Base-by-base conservation (phyloP, 2,113 vertebrate genomes). In the Pycnonotus jocosus region DNA sequence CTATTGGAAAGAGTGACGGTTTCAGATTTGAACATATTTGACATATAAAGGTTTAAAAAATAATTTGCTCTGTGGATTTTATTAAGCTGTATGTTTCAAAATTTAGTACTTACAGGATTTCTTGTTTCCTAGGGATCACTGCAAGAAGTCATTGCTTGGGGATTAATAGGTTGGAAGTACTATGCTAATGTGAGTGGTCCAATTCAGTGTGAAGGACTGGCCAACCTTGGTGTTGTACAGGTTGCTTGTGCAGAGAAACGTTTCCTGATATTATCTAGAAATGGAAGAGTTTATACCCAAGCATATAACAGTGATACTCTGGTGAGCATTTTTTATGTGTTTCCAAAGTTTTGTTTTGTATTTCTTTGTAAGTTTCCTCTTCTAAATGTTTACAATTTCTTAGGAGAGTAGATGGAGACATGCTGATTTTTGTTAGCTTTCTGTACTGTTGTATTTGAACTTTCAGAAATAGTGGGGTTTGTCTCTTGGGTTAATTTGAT, bases 91-190 rank as follows among this genome's bases (percentile, higher is more conserved):
- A 0, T 66, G 6, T 89, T 82, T 82, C 13, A 90, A 42, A 85
- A 64, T 40, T 3, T 3, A 23, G 11, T 65, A 15, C 51, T 95
- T 73, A 73, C 2, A 30, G 42, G 35, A 31, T 62, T 86, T 91
- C 5, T 89, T 92, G 3, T 72, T 82, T 97, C 83, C 30, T 92
- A 99, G 99, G 99, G 99, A 16, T 99, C 99, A 22, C 91, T 99
- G 89, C 99, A 99, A 97, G 99, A 99, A 80, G 99, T 99, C 86
- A 99, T 99, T 56, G 99, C 98, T 54, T 99, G 99, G 99, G 99
- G 99, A 28, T 97, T 99, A 80, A 97, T 99, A 88, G 99, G 99
- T 88, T 99, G 99, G 99, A 99, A 99, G 90, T 98, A 98, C 5
- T 99, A 99, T 11, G 98, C 99, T 89, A 99, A 99, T 7, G 98